A percentile compares a stretch with the other conserved stretches of the same genome.
phyloP scores from a whole-genome alignment of 2,888 invertebrate species.

The Sphinx pinastri region DNA sequence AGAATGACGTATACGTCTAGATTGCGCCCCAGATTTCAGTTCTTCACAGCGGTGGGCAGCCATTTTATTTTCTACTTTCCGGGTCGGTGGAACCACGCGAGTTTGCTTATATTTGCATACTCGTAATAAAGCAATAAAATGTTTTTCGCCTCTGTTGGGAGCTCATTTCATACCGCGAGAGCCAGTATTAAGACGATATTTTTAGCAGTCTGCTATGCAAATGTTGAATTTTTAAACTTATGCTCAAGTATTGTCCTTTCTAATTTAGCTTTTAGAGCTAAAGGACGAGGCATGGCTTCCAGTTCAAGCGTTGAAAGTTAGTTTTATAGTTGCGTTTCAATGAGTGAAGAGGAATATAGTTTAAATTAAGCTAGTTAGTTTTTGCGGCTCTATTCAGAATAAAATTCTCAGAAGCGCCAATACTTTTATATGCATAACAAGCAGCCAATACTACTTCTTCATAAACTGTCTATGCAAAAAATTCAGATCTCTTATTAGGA shows the following conservation, averaged over 20 bases:
- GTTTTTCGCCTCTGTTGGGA: constrained; percentile 47
- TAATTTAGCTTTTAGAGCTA: neutral
- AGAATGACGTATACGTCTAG: constrained; percentile 40
- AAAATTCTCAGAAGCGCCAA: too few relatives aligned
- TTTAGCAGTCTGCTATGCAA: constrained; percentile 21
- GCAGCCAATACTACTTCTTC: too few relatives aligned
- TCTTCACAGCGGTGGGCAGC: constrained; percentile 54
- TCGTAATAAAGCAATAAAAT: constrained; percentile 63
- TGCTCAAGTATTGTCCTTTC: neutral
- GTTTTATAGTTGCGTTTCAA: too few relatives aligned
- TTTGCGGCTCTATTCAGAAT: too few relatives aligned
- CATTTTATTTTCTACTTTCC: constrained; percentile 59
- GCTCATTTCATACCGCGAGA: constrained; percentile 45
- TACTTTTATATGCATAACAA: too few relatives aligned
- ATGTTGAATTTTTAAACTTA: constrained; percentile 8
- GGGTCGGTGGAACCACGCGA: constrained; percentile 57
- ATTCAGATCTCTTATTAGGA: too few relatives aligned
- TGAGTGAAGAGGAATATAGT: too few relatives aligned
- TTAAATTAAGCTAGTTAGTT: too few relatives aligned
- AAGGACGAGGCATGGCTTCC: neutral
- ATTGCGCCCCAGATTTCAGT: constrained; percentile 65
- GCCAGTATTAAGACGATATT: constrained; percentile 25
- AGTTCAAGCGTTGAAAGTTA: neutral
- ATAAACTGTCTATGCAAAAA: too few relatives aligned
- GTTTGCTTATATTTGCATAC: constrained; percentile 59